These are phyloP conservation scores for Sarcoramphus papa DNA, from an alignment of 2,797 vertebrate species.

Conservation along the genomic window DNA sequence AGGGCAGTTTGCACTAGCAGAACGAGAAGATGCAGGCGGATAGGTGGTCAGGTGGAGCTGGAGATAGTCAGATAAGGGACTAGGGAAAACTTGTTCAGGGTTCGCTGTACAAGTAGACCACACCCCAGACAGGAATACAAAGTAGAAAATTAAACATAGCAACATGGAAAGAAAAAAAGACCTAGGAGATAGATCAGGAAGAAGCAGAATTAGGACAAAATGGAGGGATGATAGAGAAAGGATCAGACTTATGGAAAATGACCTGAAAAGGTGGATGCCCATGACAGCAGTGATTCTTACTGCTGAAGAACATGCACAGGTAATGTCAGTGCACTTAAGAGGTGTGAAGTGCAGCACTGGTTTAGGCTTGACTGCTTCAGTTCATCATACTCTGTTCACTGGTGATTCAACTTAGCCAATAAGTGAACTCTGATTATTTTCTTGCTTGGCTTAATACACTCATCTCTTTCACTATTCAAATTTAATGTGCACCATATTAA, in stretches of 20 bases:
- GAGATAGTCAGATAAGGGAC: neutral
- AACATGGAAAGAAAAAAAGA: neutral
- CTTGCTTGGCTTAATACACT: neutral
- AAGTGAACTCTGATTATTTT: neutral
- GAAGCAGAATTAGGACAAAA: neutral
- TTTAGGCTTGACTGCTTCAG: neutral
- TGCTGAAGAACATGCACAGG: neutral
- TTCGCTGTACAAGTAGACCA: neutral
- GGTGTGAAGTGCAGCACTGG: neutral
- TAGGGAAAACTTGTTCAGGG: neutral
- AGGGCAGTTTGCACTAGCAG: neutral
- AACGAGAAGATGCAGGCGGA: neutral
- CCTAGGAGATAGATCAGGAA: neutral
- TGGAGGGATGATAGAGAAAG: neutral
- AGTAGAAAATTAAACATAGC: neutral
- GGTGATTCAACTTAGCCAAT: neutral
- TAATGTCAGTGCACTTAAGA: neutral
- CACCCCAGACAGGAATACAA: neutral
- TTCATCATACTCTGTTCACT: neutral
- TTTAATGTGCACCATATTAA: neutral
- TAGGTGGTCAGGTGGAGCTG: neutral
- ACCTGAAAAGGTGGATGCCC: neutral
- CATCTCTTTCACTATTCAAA: neutral
- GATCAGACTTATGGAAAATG: neutral
- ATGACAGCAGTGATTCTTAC: neutral